These are phyloP conservation scores for Orthonevra nobilis DNA, from an alignment of 2,888 invertebrate genomes.

Conservation along the genomic window DNA sequence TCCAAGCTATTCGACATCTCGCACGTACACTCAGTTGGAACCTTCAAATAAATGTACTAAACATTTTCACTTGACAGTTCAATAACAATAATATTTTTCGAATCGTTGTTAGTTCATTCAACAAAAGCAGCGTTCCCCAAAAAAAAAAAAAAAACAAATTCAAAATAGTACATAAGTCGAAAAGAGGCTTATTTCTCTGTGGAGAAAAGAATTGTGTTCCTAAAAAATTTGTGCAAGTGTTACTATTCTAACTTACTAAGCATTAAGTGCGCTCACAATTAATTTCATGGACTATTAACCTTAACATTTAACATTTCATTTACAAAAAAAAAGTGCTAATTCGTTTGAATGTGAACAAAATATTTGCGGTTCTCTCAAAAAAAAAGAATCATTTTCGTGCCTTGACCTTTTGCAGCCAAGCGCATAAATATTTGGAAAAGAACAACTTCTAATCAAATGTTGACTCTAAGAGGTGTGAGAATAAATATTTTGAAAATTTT, in stretches of 20 bases:
- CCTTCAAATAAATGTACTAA: too few species aligned
- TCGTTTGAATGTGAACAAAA: conserved; percentile 27
- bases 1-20: too few species aligned
- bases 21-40: neutral
- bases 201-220: too few species aligned
- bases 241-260: conserved; percentile 9
- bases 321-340: conserved; percentile 46
- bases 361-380: conserved; percentile 11
- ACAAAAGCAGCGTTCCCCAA: neutral
- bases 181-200: too few species aligned
- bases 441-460: conserved; percentile 1
- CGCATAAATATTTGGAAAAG: neutral
- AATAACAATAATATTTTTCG: neutral
- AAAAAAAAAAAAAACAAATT: too few species aligned
- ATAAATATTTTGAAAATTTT: neutral
- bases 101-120: neutral
- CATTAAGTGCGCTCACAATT: conserved; percentile 7
- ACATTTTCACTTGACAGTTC: neutral
- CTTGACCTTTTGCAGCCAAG: neutral
- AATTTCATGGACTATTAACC: conserved; percentile 1
- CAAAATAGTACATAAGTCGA: too few species aligned
- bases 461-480: neutral
- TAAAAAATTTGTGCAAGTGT: neutral
- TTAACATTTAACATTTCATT: neutral
- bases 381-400: neutral